Conservation (phyloP, 2,888 invertebrate genomes). For the Oeneis ivallda region DNA sequence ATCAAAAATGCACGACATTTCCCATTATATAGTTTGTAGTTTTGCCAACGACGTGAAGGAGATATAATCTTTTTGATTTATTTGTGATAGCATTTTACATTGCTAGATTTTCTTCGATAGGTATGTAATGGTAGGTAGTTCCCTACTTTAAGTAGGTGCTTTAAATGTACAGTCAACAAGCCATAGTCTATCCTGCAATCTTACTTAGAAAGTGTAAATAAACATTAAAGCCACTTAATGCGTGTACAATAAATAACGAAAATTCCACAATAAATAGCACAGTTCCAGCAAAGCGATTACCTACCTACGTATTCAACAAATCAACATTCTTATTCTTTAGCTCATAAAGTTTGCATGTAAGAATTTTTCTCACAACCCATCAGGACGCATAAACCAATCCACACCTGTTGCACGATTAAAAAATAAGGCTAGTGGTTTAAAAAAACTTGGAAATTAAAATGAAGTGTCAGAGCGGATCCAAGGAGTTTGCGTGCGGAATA, state of each 20-base stretch:
- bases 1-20: too few species aligned
- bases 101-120: too few species aligned
- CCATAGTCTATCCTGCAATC: background rate
- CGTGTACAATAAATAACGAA: constrained; percentile 16
- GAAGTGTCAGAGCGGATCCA: constrained; percentile 43
- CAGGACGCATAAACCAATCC: constrained; percentile 61
- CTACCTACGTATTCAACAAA: constrained; percentile 27
- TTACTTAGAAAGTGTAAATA: constrained; percentile 16
- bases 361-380: constrained; percentile 52
- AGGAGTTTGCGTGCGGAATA: constrained; percentile 38
- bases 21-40: too few species aligned
- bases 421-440: constrained; percentile 40
- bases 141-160: constrained; percentile 12
- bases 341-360: constrained; percentile 36
- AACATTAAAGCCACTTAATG: constrained; percentile 9
- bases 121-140: too few species aligned
- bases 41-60: background rate
- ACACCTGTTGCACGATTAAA: constrained; percentile 49
- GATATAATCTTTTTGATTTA: constrained; percentile 6
- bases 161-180: constrained; percentile 8
- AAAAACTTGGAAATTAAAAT: constrained; percentile 38
- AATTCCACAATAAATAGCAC: constrained; percentile 23
- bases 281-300: constrained; percentile 22
- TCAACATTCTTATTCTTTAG: constrained; percentile 23
- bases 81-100: background rate